These are phyloP conservation scores for Serrognathus titanus DNA, from an alignment of 2,888 invertebrate species.

Conservation along the genomic window DNA sequence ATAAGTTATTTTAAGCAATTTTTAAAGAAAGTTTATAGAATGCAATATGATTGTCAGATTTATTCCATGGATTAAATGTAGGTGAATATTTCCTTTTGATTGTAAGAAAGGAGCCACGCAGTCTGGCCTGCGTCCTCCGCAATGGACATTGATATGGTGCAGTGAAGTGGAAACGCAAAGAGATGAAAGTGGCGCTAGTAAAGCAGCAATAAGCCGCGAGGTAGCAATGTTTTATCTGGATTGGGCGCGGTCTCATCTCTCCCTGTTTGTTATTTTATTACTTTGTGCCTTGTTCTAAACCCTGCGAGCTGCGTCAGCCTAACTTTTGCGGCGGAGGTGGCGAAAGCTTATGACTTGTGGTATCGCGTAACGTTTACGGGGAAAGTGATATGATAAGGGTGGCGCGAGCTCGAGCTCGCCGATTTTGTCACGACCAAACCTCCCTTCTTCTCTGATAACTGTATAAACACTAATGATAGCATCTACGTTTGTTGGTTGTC, in stretches of 20 bases:
- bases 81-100: conserved; percentile 12
- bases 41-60: too few species aligned
- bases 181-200: conserved; percentile 27
- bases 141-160: conserved; percentile 25
- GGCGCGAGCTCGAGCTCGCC: neutral
- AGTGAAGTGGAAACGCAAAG: conserved; percentile 29
- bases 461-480: conserved; percentile 30
- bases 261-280: conserved; percentile 38
- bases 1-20: too few species aligned
- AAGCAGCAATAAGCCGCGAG: conserved; percentile 29
- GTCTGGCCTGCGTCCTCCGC: conserved; percentile 2
- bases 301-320: conserved; percentile 35
- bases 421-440: neutral
- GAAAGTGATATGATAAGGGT: neutral
- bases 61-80: neutral
- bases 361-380: conserved; percentile 21
- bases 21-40: too few species aligned
- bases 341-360: conserved; percentile 30
- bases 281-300: conserved; percentile 38
- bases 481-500: conserved; percentile 34
- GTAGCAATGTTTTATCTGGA: conserved; percentile 33
- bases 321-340: conserved; percentile 23
- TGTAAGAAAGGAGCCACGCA: conserved; percentile 4
- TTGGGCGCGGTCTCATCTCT: conserved; percentile 39
- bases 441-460: conserved; percentile 18